Evolutionary conservation across 2,888 invertebrate species (phyloP), one percentile per base, ranked within the genome.

Genomic region (Rosalia funebris): DNA sequence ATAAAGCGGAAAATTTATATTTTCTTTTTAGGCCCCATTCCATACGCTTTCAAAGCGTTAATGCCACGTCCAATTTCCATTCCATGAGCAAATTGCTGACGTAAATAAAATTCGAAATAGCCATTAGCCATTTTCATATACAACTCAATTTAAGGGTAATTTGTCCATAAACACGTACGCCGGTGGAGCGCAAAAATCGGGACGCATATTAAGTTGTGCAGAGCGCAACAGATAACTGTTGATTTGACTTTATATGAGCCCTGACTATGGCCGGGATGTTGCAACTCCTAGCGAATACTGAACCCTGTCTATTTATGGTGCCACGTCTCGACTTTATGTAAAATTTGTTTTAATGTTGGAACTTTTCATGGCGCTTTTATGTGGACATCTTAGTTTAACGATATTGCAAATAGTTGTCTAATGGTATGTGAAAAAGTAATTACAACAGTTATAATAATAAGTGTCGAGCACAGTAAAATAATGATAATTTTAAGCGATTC

Each of bases 111-210:
- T 53, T 9, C 52, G 52, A 34, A 53, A 41, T 16, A 34, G 52
- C 52, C 52, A 53, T 41, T 53, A 53, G 31, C 52, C 16, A 53
- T 42, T 53, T 53, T 53, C 42, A 11, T 25, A 53, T 53, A 41
- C 41, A 53, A 41, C 52, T 53, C 52, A 42, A 53, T 53, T 53
- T 53, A n/a, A 17, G 9, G 31, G 52, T 53, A 53, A 53, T 53
- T 41, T 41, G 41, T 53, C n/a, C 37, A 34, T 17, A 34, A 37
- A 39, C 39, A 14, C 17, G 32, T 53, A 31, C 41, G 12, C 25
- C 42, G 41, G 9, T 17, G 15, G 11, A 20, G 32, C 41, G 41
- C 12, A 16, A 53, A 53, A 42, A 31, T 52, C 19, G 25, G 16
- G 31, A 39, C 41, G 52, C 17, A 25, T 52, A 19, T 16, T 41